Conservation (phyloP, 2,113 vertebrate genomes). For the Otolemur garnettii region DNA sequence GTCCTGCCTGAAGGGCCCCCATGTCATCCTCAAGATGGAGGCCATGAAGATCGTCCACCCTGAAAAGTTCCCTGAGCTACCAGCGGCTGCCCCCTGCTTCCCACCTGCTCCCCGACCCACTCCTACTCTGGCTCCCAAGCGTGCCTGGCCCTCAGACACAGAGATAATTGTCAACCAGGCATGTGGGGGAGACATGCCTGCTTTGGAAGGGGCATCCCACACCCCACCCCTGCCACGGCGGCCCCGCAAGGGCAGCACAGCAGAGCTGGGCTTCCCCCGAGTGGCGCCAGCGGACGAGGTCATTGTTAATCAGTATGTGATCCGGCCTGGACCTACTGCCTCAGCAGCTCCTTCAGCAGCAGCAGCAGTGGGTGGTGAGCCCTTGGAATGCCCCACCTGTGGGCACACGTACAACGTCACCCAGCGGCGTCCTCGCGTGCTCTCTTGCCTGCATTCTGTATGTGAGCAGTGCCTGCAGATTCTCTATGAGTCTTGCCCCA, state of each 20-base stretch:
- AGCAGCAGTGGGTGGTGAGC: constrained; percentile 91
- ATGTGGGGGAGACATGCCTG: constrained; percentile 89
- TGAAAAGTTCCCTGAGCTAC: constrained; percentile 95
- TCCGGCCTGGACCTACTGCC: constrained; percentile 89
- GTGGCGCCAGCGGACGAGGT: constrained; percentile 94
- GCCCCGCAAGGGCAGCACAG: constrained; percentile 93
- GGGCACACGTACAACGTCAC: constrained; percentile 98
- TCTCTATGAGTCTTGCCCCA: constrained; percentile 99
- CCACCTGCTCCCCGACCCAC: constrained; percentile 89
- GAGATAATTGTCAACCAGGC: constrained; percentile 99
- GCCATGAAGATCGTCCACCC: constrained; percentile 98
- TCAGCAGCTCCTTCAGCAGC: constrained; percentile 89
- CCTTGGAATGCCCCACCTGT: constrained; percentile 97
- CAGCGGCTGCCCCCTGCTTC: constrained; percentile 85
- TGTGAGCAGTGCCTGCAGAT: constrained; percentile 99
- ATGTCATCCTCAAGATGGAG: constrained; percentile 99
- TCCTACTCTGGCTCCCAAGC: constrained; percentile 92
- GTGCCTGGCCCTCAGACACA: constrained; percentile 93
- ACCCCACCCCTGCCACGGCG: constrained; percentile 90
- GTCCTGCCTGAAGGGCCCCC: constrained; percentile 98
- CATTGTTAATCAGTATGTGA: constrained; percentile 98
- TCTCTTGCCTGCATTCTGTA: constrained; percentile 98
- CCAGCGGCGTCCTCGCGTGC: constrained; percentile 97
- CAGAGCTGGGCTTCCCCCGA: constrained; percentile 96
- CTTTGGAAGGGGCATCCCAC: constrained; percentile 88